Conservation (phyloP, 2,888 invertebrate species). For the Oscheius sp. region DNA sequence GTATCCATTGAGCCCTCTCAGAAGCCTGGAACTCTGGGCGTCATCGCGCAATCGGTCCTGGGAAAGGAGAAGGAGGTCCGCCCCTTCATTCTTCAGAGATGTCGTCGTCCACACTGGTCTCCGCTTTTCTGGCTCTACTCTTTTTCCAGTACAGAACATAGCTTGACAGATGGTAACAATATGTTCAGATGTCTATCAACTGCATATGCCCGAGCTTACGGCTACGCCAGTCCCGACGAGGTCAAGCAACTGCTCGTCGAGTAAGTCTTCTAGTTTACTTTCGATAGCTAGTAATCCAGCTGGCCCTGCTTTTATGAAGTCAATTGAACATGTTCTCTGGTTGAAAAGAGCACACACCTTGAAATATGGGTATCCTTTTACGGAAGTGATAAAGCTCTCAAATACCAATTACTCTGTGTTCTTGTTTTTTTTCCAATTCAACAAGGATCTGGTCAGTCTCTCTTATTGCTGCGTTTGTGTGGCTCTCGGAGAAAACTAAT, state of each 20-base stretch:
- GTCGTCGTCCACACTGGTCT: conserved; percentile 50
- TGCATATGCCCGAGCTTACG: conserved; percentile 15
- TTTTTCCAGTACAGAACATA: conserved; percentile 16
- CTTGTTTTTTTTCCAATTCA: too few relatives aligned
- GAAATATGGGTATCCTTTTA: too few relatives aligned
- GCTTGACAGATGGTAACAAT: not conserved
- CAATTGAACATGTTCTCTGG: too few relatives aligned
- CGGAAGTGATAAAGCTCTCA: too few relatives aligned
- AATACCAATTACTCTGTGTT: too few relatives aligned
- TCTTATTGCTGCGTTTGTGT: too few relatives aligned
- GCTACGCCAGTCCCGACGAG: conserved; percentile 24
- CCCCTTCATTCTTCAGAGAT: conserved; percentile 42
- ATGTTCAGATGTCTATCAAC: conserved; percentile 22
- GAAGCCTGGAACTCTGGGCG: conserved; percentile 1
- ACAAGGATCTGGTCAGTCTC: too few relatives aligned
- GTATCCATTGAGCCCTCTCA: too few relatives aligned
- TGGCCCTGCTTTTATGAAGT: too few relatives aligned
- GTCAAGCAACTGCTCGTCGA: conserved; percentile 14
- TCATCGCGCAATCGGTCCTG: conserved; percentile 6
- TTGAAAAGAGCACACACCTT: too few relatives aligned
- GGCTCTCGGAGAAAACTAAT: too few relatives aligned
- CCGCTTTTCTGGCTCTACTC: conserved; percentile 35
- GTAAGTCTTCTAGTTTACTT: not conserved
- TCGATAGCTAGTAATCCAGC: too few relatives aligned
- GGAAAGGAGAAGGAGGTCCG: conserved; percentile 3